Evolutionary conservation across 2,113 vertebrate species (phyloP), one percentile per base, ranked within the genome.

Genomic region (Climacteris rufus): DNA sequence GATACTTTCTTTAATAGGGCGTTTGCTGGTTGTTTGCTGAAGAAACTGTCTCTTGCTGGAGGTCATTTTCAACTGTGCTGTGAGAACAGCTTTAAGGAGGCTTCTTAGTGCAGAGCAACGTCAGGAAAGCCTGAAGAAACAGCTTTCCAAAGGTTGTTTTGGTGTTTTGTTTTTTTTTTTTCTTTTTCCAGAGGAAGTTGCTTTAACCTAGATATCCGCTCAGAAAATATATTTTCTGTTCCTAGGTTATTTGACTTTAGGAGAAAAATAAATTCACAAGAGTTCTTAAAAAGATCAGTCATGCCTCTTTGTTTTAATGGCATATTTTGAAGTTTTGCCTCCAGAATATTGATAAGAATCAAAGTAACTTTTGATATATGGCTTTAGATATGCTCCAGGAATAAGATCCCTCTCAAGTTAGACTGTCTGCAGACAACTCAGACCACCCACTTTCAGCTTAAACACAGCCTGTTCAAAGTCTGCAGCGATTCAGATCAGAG

Each of bases 341-440:
- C 79, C 89, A 96, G 95, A 97, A 96, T 90, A 96, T 93, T 78
- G 84, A 96, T 93, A 94, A 95, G 90, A 97, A 97, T 97, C 96
- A 96, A 96, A 97, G 94, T 59, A 94, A 94, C 94, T 96, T 97
- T 97, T 97, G 95, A 97, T 93, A 97, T 96, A 95, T 91, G 89
- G 92, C 0, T 4, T 89, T 93, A 97, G 95, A 94, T 92, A 83
- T n/a, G 83, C 94, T 97, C 87, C 92, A 97, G 91, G 87, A 97
- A 90, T 90, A 93, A 94, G 89, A 93, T 90, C 76, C 81, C 83
- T 96, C 96, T 96, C 79, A 87, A 96, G 95, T 96, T 84, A 94
- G 91, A 60, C 92, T 93, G 96, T 96, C 96, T 96, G 96, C 92
- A 94, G 92, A 91, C 94, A 83, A 20, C 57, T 61, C 83, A 93